Evolutionary conservation across 2,113 vertebrate genomes (phyloP), one percentile per base, ranked within the genome.

Genomic region (Gobio gobio): DNA sequence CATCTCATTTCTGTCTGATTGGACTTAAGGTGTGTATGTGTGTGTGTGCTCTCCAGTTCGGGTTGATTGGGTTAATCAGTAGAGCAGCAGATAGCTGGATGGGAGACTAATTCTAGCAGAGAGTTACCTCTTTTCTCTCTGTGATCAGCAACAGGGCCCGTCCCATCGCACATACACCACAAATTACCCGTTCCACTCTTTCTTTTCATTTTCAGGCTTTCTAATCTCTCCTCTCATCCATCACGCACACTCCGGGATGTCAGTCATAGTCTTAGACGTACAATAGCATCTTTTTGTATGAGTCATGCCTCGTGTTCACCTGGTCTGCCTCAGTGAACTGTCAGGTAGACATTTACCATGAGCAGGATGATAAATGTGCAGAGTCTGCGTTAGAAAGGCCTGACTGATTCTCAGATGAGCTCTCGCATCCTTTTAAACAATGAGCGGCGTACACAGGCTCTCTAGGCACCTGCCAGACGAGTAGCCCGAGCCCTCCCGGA

Each of bases 1-100:
- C 59, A 75, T 83, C 74, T 13, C 4, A 40, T 26, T 76, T 61
- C n/a, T 82, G 56, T 68, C 78, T 91, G 86, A 88, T 89, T 89
- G 63, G 84, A 33, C 58, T 56, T 36, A 61, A 51, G 47, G 61
- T 81, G n/a, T 80, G 3, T 74, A 18, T 86, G 51, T 3, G 49
- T 77, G 76, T 79, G 83, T 82, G 58, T 84, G 45, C 45, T 56
- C 4, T 49, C 47, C 26, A 61, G 85, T 75, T 49, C 8, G n/a
- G 26, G 79, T 51, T 47, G 82, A 81, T 82, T 76, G 43, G 70
- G 54, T 74, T 82, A 84, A 87, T 84, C 83, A 87, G 33, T 54
- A 49, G 43, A 49, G 61, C 79, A 72, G 80, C 4, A 20, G 64
- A 70, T 56, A 72, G 66, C 80, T 54, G 33, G 26, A 72, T 72